Conservation (phyloP, 1,140 invertebrate genomes). For the Drosophila bocqueti region DNA sequence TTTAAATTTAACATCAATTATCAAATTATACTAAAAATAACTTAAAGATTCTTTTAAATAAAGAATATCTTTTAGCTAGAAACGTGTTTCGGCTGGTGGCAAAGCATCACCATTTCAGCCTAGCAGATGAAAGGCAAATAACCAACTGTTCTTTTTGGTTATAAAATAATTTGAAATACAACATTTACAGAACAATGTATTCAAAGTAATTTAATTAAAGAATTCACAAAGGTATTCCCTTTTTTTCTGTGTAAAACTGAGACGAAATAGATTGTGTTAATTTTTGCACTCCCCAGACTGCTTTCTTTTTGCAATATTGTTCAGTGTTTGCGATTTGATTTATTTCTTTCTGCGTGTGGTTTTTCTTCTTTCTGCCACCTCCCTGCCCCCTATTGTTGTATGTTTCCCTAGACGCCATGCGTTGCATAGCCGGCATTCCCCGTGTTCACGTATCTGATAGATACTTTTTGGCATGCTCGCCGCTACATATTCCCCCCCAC, state of each 20-base stretch:
- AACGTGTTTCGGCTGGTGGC: accelerated
- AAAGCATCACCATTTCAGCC: neutral
- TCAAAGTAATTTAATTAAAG: neutral
- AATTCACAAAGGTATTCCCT: neutral
- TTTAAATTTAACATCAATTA: neutral
- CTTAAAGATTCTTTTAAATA: neutral
- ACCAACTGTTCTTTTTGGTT: neutral
- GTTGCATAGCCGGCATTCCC: constrained; percentile 74
- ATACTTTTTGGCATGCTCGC: constrained; percentile 67
- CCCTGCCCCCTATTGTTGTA: too few relatives aligned
- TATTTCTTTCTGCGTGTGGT: constrained; percentile 50
- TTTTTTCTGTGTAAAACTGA: neutral
- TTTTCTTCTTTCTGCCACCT: neutral
- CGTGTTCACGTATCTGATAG: constrained; percentile 51
- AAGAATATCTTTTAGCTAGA: too few relatives aligned
- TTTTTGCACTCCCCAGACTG: constrained; percentile 24
- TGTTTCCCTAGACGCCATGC: constrained; percentile 56
- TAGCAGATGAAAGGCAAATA: neutral
- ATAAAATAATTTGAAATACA: neutral
- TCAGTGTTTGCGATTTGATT: constrained; percentile 49
- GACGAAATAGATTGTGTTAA: constrained; percentile 58
- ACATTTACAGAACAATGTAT: neutral
- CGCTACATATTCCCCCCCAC: constrained; percentile 6
- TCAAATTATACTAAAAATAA: neutral
- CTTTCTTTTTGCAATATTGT: constrained; percentile 20